phyloP scores from a whole-genome alignment of 2,113 vertebrate species.

The Prunella fulvescens region DNA sequence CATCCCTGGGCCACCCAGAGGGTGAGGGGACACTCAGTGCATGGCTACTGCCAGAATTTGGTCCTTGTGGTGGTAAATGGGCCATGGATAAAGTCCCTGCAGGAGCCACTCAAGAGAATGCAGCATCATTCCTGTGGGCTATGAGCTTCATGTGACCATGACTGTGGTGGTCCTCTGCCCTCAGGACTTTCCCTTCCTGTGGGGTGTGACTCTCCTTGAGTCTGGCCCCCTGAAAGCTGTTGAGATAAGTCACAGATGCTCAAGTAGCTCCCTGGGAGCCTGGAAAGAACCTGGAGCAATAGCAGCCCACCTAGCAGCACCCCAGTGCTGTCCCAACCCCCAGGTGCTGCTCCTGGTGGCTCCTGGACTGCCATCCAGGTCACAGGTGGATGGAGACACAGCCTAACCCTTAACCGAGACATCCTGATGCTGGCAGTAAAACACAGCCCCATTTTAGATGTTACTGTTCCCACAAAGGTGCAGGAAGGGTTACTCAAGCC shows the following conservation, averaged over 20 bases:
- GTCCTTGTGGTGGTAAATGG: background rate
- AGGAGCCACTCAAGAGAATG: background rate
- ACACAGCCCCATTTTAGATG: background rate
- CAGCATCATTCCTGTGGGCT: background rate
- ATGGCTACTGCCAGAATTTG: background rate
- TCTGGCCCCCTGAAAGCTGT: background rate
- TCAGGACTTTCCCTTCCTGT: background rate
- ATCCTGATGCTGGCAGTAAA: background rate
- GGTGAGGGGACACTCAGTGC: background rate
- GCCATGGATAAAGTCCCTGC: background rate
- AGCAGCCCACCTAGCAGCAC: background rate
- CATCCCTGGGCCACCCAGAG: background rate
- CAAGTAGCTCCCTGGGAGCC: rapidly evolving
- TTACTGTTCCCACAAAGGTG: background rate
- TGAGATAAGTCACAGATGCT: background rate
- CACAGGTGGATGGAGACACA: background rate
- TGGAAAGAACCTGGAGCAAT: background rate
- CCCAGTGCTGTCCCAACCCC: background rate
- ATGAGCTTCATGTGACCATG: background rate
- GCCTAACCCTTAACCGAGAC: rapidly evolving
- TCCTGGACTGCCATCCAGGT: background rate
- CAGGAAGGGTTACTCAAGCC: background rate
- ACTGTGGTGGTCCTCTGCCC: background rate
- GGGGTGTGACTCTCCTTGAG: background rate
- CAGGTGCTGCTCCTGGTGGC: background rate